A percentile compares a stretch with the other conserved stretches of the same genome.
Conservation (phyloP, 2,888 invertebrate species). For the Erebia epiphron region DNA sequence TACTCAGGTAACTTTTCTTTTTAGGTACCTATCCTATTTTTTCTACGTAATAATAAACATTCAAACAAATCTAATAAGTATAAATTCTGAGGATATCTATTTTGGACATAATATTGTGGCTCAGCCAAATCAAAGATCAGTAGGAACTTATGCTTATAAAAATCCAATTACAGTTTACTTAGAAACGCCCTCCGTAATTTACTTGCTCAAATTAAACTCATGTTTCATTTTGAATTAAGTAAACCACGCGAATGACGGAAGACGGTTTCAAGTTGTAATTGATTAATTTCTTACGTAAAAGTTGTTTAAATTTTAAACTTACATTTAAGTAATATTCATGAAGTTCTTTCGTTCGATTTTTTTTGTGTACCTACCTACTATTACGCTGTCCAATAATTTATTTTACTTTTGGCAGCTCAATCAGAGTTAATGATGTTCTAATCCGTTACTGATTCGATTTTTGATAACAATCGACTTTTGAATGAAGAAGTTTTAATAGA, state of each 20-base stretch:
- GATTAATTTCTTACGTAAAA: background rate
- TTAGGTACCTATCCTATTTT: no score
- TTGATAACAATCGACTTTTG: no score
- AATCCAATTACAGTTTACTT: conserved; percentile 14
- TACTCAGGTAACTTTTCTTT: no score
- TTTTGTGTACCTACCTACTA: no score
- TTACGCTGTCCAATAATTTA: no score
- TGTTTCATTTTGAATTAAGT: conserved; percentile 11
- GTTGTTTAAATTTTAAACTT: background rate
- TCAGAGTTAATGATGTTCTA: no score
- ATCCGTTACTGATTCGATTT: no score
- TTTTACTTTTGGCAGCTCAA: no score
- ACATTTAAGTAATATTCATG: no score
- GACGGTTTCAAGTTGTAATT: background rate
- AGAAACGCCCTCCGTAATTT: conserved; percentile 11
- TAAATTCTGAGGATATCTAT: conserved; percentile 6
- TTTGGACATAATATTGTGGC: background rate
- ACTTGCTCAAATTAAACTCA: conserved; percentile 9
- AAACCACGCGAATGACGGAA: conserved; percentile 2
- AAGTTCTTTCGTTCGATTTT: no score
- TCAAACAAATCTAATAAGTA: background rate
- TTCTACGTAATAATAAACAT: no score
- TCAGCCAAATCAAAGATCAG: conserved; percentile 10
- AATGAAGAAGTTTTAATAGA: no score
- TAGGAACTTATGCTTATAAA: background rate